Evolutionary conservation across 2,888 invertebrate genomes (phyloP).

Genomic region (Pachycephus smyrnensis): DNA sequence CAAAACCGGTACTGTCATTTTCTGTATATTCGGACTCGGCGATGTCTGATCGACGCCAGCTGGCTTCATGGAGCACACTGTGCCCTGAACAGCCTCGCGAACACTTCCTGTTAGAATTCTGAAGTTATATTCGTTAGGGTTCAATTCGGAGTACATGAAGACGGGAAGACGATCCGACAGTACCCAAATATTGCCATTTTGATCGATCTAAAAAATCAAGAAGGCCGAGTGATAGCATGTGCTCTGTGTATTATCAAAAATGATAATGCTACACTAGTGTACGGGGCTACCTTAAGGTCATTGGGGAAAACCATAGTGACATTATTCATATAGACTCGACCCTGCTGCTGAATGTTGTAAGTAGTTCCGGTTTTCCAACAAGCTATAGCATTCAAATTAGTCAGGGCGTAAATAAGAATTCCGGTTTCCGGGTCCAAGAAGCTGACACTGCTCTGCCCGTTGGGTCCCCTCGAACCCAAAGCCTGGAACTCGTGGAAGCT

Average conservation of each 20-base stretch:
- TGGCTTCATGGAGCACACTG: slow-evolving; percentile 75
- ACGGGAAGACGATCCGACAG: slow-evolving; percentile 79
- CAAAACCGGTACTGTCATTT: background rate
- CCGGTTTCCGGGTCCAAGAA: slow-evolving; percentile 79
- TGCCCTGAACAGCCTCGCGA: slow-evolving; percentile 77
- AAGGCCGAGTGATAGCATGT: background rate
- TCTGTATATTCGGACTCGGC: background rate
- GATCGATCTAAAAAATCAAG: slow-evolving; percentile 66
- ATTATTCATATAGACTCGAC: slow-evolving; percentile 78
- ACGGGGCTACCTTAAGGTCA: slow-evolving; percentile 75
- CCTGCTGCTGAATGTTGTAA: slow-evolving; percentile 79
- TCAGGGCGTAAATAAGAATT: slow-evolving; percentile 80
- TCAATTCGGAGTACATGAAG: slow-evolving; percentile 76
- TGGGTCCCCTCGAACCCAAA: slow-evolving; percentile 78
- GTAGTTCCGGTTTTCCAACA: slow-evolving; percentile 82
- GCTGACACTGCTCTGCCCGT: slow-evolving; percentile 80
- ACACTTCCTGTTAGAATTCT: slow-evolving; percentile 78
- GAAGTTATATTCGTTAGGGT: slow-evolving; percentile 77
- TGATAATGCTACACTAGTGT: background rate
- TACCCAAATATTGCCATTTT: slow-evolving; percentile 79
- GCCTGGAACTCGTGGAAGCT: slow-evolving; percentile 76
- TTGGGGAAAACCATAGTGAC: slow-evolving; percentile 82
- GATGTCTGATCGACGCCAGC: background rate
- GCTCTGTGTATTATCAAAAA: background rate
- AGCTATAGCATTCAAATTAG: slow-evolving; percentile 81